A percentile compares a stretch with the other conserved stretches of the same genome.
phyloP scores from a whole-genome alignment of 1,140 invertebrate genomes.

The Hyles euphorbiae region DNA sequence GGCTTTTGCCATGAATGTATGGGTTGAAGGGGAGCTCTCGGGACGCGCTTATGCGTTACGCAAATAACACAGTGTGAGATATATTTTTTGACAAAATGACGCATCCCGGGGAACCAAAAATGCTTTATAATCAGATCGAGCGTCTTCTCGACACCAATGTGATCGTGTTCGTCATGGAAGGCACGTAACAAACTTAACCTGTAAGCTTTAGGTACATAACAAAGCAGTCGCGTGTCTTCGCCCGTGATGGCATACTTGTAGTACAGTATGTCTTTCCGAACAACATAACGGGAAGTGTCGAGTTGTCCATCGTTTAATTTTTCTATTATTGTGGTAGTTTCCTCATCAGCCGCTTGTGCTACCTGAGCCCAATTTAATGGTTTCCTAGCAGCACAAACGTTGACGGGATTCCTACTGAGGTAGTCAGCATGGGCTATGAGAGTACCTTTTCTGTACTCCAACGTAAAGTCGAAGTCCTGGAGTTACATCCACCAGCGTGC shows the following conservation, averaged over 20 bases:
- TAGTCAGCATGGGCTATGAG: slow-evolving; percentile 37
- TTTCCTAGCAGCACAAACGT: background rate
- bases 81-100: slow-evolving; percentile 14
- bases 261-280: slow-evolving; percentile 9
- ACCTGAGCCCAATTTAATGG: slow-evolving; percentile 16
- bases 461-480: slow-evolving; percentile 41
- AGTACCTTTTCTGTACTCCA: slow-evolving; percentile 44
- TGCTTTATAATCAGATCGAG: slow-evolving; percentile 17
- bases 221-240: slow-evolving; percentile 8
- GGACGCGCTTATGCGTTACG: slow-evolving; percentile 11
- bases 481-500: slow-evolving; percentile 45
- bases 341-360: slow-evolving; percentile 12
- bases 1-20: slow-evolving; percentile 8
- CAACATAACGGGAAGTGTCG: slow-evolving; percentile 9
- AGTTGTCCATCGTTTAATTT: slow-evolving; percentile 8
- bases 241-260: slow-evolving; percentile 9
- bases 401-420: slow-evolving; percentile 33
- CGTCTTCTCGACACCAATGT: slow-evolving; percentile 24
- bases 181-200: slow-evolving; percentile 21
- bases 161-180: slow-evolving; percentile 32
- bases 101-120: slow-evolving; percentile 2
- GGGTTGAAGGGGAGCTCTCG: background rate
- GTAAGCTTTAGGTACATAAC: slow-evolving; percentile 17
- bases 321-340: slow-evolving; percentile 4
- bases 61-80: slow-evolving; percentile 13